A percentile compares a stretch with the other conserved stretches of the same genome.
phyloP scores from a whole-genome alignment of 2,113 vertebrate genomes.

The Sapajus apella region DNA sequence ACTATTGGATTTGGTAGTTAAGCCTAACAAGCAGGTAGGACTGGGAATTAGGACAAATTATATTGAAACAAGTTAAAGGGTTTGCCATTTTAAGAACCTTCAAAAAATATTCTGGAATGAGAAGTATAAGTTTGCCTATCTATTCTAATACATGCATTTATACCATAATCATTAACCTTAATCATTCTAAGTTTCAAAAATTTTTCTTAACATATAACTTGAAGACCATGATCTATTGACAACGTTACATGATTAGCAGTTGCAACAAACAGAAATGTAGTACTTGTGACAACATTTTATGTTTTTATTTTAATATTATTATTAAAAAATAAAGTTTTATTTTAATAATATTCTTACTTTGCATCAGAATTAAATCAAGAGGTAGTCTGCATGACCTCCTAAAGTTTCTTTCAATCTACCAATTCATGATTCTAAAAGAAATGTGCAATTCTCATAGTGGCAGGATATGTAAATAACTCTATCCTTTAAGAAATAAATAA shows the following conservation, averaged over 20 bases:
- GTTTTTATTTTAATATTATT: background rate
- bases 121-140: background rate
- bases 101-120: background rate
- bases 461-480: background rate
- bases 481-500: constrained; percentile 18
- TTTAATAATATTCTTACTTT: constrained; percentile 7
- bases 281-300: background rate
- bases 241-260: background rate
- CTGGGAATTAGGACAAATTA: background rate
- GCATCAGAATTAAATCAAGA: background rate
- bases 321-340: background rate
- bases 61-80: background rate
- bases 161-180: background rate
- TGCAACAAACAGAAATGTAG: background rate
- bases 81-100: background rate
- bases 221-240: background rate
- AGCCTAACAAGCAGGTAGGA: background rate
- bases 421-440: background rate
- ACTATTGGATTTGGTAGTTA: background rate
- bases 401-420: background rate
- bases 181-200: background rate
- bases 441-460: background rate
- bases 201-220: background rate
- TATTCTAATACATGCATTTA: background rate
- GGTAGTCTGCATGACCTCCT: background rate